These are phyloP conservation scores for Holacanthella duospinosa DNA, from an alignment of 2,888 invertebrate species.

Conservation along the genomic window DNA sequence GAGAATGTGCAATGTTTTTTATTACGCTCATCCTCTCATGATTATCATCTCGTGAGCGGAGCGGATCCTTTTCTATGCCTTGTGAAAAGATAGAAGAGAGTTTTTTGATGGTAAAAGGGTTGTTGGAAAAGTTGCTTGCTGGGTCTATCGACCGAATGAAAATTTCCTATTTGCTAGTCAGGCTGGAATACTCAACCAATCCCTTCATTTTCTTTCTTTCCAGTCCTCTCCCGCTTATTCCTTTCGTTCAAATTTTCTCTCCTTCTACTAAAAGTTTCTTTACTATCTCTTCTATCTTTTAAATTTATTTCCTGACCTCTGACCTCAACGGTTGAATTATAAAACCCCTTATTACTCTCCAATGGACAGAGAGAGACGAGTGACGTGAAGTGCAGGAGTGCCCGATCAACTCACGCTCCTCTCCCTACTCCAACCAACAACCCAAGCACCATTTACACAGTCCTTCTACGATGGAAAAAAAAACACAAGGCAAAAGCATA, in stretches of 20 bases:
- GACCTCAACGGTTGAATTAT: neutral
- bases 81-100: neutral
- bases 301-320: neutral
- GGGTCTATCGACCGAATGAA: neutral
- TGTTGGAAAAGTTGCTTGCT: neutral
- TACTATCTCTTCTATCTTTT: neutral
- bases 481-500: neutral
- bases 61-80: neutral
- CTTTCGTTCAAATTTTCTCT: neutral
- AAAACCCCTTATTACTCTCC: neutral
- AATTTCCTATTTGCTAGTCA: neutral
- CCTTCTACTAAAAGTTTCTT: neutral
- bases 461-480: neutral
- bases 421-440: neutral
- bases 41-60: too few relatives aligned
- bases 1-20: too few relatives aligned
- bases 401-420: slow-evolving; percentile 14
- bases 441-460: neutral
- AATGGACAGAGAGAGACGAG: neutral
- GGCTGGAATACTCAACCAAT: neutral
- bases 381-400: slow-evolving; percentile 9
- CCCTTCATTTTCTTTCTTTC: neutral
- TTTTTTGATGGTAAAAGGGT: too few relatives aligned
- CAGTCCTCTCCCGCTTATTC: neutral
- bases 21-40: too few relatives aligned